A percentile compares a stretch with the other conserved stretches of the same genome.
Evolutionary conservation across 2,113 vertebrate genomes (phyloP).

Genomic region (Phalacrocorax brasilianus): DNA sequence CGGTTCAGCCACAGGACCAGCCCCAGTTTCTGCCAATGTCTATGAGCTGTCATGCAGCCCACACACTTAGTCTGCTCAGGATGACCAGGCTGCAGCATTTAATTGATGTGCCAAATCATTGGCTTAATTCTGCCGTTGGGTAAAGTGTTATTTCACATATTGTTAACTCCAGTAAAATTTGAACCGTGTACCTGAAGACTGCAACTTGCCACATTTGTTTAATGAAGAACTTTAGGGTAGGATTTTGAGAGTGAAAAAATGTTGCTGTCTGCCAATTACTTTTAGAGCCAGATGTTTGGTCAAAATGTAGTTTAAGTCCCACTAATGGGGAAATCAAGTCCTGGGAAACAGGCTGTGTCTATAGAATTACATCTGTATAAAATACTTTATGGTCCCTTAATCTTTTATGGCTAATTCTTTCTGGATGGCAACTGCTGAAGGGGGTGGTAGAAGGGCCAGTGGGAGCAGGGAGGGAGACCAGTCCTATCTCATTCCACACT

Average conservation of each 20-base stretch:
- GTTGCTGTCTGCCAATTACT: constrained; percentile 6
- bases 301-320: not conserved
- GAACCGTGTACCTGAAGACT: not conserved
- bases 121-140: not conserved
- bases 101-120: not conserved
- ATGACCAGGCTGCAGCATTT: not conserved
- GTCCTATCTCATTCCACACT: constrained; percentile 48
- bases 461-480: not conserved
- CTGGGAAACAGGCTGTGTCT: constrained; percentile 34
- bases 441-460: not conserved
- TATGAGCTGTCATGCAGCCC: not conserved
- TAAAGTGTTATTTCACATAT: not conserved
- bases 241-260: constrained; percentile 21
- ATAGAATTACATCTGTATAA: constrained; percentile 35
- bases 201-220: not conserved
- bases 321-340: constrained; percentile 24
- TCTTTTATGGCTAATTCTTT: constrained; percentile 42
- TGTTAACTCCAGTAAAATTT: constrained; percentile 1
- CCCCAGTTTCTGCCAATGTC: not conserved
- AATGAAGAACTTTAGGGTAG: not conserved
- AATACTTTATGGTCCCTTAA: constrained; percentile 46
- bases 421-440: constrained; percentile 30
- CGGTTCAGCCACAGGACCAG: not conserved
- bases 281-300: constrained; percentile 21
- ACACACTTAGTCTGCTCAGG: not conserved